These are phyloP conservation scores for Eupithecia insigniata DNA, from an alignment of 2,888 invertebrate genomes.

Conservation along the genomic window DNA sequence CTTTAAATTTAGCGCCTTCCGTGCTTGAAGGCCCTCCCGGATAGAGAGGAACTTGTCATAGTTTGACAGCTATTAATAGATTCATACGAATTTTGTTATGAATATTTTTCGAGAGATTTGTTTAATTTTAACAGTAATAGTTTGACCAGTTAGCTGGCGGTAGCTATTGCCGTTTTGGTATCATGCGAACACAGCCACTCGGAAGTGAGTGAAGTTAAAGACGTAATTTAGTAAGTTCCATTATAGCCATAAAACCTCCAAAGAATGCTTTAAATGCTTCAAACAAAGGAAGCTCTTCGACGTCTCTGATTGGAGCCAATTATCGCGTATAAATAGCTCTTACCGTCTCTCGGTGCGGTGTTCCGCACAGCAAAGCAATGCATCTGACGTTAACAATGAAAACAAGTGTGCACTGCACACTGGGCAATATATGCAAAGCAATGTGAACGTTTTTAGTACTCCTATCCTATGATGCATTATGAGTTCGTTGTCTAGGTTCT, in stretches of 20 bases:
- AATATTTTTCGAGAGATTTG: background rate
- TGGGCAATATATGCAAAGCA: too few species aligned
- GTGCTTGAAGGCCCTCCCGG: too few species aligned
- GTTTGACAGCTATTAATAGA: too few species aligned
- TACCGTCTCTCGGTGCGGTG: background rate
- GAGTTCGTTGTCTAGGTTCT: background rate
- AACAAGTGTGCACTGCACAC: background rate
- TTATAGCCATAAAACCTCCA: background rate
- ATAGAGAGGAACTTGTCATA: too few species aligned
- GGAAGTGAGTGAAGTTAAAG: background rate
- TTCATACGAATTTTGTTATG: too few species aligned
- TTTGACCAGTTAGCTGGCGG: background rate
- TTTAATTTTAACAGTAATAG: too few species aligned
- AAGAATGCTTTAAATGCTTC: background rate
- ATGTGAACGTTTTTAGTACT: background rate
- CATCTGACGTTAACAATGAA: background rate
- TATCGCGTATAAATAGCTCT: background rate
- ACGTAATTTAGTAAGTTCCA: background rate
- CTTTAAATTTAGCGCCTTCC: too few species aligned
- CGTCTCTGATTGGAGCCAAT: background rate
- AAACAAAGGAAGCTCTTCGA: conserved; percentile 4
- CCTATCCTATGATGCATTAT: background rate
- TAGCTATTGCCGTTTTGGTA: background rate
- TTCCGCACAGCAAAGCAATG: background rate
- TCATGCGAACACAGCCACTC: background rate